phyloP scores from a whole-genome alignment of 2,888 invertebrate species.

The Cryptus armator region DNA sequence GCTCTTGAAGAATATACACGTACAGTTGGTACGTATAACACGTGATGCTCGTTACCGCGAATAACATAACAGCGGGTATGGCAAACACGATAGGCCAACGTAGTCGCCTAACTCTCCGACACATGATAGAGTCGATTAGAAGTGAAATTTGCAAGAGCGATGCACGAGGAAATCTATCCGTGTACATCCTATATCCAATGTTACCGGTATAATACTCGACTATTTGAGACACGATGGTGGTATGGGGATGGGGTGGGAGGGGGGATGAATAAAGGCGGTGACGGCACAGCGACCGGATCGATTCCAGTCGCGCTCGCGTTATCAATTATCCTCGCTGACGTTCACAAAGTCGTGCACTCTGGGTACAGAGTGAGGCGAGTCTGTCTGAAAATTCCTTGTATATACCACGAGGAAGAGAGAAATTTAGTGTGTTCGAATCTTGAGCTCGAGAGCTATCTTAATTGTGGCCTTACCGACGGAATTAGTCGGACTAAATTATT shows the following conservation, averaged over 20 bases:
- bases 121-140: conserved; percentile 13
- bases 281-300: conserved; percentile 50
- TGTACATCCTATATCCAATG: neutral
- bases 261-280: conserved; percentile 29
- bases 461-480: conserved; percentile 2
- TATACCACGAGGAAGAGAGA: neutral
- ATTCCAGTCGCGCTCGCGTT: conserved; percentile 56
- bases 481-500: conserved; percentile 58
- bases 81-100: neutral
- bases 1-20: neutral
- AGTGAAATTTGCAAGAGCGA: conserved; percentile 9
- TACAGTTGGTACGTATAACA: neutral
- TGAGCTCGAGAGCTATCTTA: neutral
- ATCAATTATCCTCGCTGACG: conserved; percentile 66
- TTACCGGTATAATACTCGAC: neutral
- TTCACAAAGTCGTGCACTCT: conserved; percentile 40
- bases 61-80: conserved; percentile 19
- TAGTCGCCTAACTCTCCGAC: neutral
- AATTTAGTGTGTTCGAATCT: neutral
- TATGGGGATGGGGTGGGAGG: conserved; percentile 38
- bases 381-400: conserved; percentile 30
- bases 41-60: conserved; percentile 35
- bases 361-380: neutral
- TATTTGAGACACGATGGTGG: conserved; percentile 52
- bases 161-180: conserved; percentile 28